Percentiles rank a stretch among this genome's conserved stretches.
These are phyloP conservation scores for Lutjanus erythropterus DNA, from an alignment of 2,113 vertebrate species.

Conservation along the genomic window DNA sequence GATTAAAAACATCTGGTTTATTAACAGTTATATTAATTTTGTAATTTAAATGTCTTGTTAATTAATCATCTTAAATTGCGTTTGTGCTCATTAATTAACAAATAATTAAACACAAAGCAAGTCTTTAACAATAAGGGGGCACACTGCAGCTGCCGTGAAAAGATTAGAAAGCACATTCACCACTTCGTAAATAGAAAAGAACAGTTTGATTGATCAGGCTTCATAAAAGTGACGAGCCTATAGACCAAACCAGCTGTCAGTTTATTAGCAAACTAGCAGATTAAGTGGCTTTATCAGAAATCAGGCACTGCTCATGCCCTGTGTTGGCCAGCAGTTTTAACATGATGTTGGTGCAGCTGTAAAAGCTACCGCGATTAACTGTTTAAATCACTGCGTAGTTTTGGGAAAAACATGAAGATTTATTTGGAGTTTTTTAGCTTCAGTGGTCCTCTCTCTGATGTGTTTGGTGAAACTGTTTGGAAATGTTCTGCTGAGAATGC, in stretches of 20 bases:
- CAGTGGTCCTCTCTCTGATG: neutral
- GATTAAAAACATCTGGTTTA: neutral
- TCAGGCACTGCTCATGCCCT: neutral
- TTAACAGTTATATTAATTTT: neutral
- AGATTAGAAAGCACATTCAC: neutral
- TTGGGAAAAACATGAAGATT: neutral
- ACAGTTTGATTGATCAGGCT: neutral
- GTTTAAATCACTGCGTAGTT: neutral
- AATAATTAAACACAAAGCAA: conserved; percentile 1
- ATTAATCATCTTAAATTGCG: neutral
- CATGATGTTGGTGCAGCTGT: neutral
- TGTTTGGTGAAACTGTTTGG: no score
- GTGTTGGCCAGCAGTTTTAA: neutral
- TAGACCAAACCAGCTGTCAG: neutral
- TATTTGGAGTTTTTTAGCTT: neutral
- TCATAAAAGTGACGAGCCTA: no score
- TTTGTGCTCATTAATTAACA: neutral
- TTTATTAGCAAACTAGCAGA: neutral
- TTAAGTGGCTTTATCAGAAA: neutral
- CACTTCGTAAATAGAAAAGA: neutral
- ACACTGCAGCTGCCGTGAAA: neutral
- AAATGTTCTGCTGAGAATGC: no score
- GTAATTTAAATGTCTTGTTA: neutral
- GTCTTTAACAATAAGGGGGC: neutral
- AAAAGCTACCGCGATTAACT: conserved; percentile 3